These are phyloP conservation scores for Cinclus cinclus DNA, from an alignment of 2,113 vertebrate species.

Conservation along the genomic window DNA sequence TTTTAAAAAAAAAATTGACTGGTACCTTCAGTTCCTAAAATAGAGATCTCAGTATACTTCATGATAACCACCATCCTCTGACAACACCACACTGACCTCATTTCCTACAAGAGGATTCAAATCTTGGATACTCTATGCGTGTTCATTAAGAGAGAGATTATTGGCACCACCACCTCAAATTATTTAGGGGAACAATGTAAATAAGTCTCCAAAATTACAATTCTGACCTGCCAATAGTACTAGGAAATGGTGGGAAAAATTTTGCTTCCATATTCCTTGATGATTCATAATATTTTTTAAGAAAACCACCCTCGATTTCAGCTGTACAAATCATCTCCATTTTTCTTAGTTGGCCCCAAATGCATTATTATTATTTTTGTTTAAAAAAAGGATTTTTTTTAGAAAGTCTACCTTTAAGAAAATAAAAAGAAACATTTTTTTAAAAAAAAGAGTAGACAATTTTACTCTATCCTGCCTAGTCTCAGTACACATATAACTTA, in stretches of 20 bases:
- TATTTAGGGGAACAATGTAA: neutral
- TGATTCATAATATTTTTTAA: neutral
- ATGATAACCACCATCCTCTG: neutral
- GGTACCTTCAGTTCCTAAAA: neutral
- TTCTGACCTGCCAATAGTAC: neutral
- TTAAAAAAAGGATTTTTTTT: neutral
- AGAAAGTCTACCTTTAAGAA: neutral
- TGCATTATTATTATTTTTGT: neutral
- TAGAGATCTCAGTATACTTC: neutral
- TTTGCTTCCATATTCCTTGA: neutral
- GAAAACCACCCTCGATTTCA: neutral
- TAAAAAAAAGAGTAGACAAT: neutral
- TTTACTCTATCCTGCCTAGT: neutral
- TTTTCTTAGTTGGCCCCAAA: neutral
- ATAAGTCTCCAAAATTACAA: neutral
- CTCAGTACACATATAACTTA: neutral
- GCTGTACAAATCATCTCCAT: rapidly evolving
- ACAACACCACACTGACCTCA: neutral
- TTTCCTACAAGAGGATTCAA: neutral
- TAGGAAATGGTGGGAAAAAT: neutral
- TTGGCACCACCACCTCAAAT: neutral
- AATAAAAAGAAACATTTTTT: neutral
- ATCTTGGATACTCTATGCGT: neutral
- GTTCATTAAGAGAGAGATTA: neutral
- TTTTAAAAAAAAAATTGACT: neutral